Conservation (phyloP, 2,797 vertebrate genomes). For the Notolabrus celidotus region DNA sequence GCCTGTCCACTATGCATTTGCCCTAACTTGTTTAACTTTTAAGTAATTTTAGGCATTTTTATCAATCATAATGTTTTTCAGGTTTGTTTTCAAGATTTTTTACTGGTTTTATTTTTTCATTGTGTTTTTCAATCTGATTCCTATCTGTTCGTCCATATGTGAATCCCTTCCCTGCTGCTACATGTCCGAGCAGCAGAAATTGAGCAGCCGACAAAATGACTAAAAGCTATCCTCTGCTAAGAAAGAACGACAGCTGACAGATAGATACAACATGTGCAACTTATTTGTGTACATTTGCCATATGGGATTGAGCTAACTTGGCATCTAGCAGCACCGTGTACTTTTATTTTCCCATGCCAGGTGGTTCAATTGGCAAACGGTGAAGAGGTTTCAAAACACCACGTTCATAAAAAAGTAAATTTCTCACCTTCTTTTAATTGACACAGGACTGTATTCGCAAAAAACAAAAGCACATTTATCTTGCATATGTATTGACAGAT, state of each 20-base stretch:
- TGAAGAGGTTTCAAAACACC: neutral
- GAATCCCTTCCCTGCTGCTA: too few relatives aligned
- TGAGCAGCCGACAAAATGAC: neutral
- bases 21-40: too few relatives aligned
- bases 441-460: too few relatives aligned
- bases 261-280: constrained; percentile 11
- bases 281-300: constrained; percentile 2
- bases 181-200: too few relatives aligned
- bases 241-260: constrained; percentile 18
- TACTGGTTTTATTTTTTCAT: too few relatives aligned
- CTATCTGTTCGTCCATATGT: too few relatives aligned
- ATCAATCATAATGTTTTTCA: too few relatives aligned
- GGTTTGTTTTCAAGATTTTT: too few relatives aligned
- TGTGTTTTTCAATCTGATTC: too few relatives aligned
- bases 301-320: constrained; percentile 13
- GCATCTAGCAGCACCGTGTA: neutral
- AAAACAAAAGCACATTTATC: constrained; percentile 15
- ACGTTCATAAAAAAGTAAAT: constrained; percentile 27
- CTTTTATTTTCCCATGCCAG: constrained; percentile 22
- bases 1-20: too few relatives aligned
- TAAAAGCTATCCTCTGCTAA: neutral
- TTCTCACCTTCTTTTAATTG: constrained; percentile 2
- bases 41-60: too few relatives aligned
- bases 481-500: neutral
- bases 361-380: constrained; percentile 24